Evolutionary conservation across 2,113 vertebrate genomes (phyloP).

Genomic region (Tympanuchus pallidicinctus): DNA sequence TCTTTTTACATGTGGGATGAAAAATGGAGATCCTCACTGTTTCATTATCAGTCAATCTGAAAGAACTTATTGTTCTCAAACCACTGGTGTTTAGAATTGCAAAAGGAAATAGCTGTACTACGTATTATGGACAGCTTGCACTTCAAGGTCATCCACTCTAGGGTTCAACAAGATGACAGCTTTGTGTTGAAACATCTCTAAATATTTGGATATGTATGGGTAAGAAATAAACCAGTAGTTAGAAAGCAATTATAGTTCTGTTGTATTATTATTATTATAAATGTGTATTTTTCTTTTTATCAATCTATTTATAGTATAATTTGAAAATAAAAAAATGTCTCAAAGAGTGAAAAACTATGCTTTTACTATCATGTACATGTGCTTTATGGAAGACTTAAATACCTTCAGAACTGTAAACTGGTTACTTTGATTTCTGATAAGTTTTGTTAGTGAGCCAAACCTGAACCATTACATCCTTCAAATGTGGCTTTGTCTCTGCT

Average conservation of each 20-base stretch:
- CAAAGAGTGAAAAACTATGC: neutral
- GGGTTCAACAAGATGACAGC: neutral
- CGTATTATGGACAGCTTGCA: neutral
- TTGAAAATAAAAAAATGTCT: neutral
- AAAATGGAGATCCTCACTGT: neutral
- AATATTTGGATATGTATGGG: neutral
- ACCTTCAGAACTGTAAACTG: neutral
- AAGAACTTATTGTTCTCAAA: neutral
- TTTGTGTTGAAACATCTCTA: neutral
- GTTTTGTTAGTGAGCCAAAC: neutral
- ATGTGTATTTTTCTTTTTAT: neutral
- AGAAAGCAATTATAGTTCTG: fast-evolving
- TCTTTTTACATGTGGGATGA: neutral
- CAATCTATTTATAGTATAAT: neutral
- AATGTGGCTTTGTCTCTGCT: neutral
- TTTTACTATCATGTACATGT: neutral
- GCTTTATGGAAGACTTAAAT: neutral
- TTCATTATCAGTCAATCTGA: neutral
- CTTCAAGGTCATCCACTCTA: neutral
- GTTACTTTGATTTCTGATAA: neutral
- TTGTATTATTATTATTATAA: neutral
- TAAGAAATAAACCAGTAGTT: neutral
- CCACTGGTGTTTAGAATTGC: neutral
- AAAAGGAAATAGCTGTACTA: neutral
- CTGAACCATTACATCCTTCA: neutral